Base-by-base conservation (phyloP, 2,113 vertebrate genomes). In the Cebidichthys violaceus region DNA sequence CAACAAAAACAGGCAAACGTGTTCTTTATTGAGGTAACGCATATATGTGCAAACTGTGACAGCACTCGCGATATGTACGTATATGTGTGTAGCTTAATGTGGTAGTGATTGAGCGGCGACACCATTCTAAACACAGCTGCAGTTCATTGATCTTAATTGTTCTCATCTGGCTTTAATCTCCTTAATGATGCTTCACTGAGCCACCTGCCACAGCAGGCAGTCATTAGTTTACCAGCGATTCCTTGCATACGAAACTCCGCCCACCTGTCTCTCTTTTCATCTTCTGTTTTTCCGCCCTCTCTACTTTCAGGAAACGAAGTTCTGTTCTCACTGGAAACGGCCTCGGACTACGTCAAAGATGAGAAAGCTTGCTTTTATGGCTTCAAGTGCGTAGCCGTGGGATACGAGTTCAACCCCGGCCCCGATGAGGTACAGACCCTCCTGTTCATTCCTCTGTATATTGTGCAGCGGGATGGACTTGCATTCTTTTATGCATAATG, bases 341-440 rank as follows among this genome's bases (percentile, higher is more conserved):
- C 98, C 1, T 99, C 98, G 15, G 98, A 99, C 94, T 99, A 99
- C 37, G 98, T 99, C 33, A 99, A 99, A 94, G 98, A 99, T 92
- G 98, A 99, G 88, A 99, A 99, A 85, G 96, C 98, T 68, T 96
- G 95, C 82, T 99, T 99, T 91, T 99, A 98, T 81, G 98, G 98
- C 79, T 99, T 99, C 88, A 99, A 99, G 77, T 99, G 97, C 93
- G 97, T 98, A 0, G 97, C 97, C 79, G 96, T 99, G 90, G 98
- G 98, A 79, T 99, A 98, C 88, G 98, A 99, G 89, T 99, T 99
- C 95, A 99, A 97, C 86, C 98, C 98, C 68, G 97, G 97, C 75
- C 90, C 95, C 77, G 98, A 99, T 92, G 98, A 99, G 96, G 98
- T 99, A 93, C 87, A 90, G 82, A 66, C 11, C 3, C 31, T 33